phyloP scores from a whole-genome alignment of 2,797 vertebrate genomes.

The Astyanax mexicanus region DNA sequence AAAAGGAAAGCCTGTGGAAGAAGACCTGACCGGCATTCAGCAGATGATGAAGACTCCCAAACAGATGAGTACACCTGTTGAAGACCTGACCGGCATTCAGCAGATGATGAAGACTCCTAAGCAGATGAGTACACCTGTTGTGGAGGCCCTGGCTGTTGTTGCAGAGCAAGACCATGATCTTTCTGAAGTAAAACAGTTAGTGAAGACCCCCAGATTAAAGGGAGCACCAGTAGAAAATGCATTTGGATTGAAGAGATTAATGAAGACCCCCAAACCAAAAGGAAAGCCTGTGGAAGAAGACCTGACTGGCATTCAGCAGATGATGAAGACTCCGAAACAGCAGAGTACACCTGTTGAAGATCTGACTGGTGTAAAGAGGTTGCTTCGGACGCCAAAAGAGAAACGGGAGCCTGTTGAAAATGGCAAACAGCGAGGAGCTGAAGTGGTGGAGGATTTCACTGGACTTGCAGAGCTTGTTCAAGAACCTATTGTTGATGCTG shows the following conservation, averaged over 20 bases:
- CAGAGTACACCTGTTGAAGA: slow-evolving; percentile 62
- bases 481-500: slow-evolving; percentile 47
- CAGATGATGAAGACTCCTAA: slow-evolving; percentile 57
- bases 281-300: slow-evolving; percentile 64
- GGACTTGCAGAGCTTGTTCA: slow-evolving; percentile 66
- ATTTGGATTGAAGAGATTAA: too few relatives aligned
- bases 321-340: slow-evolving; percentile 65
- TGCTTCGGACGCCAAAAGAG: slow-evolving; percentile 59
- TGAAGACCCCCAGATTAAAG: slow-evolving; percentile 64
- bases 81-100: slow-evolving; percentile 33
- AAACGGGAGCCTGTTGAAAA: too few relatives aligned
- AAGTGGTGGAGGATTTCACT: slow-evolving; percentile 68
- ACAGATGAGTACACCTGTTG: slow-evolving; percentile 30
- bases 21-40: slow-evolving; percentile 61
- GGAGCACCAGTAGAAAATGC: too few relatives aligned
- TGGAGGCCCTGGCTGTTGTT: slow-evolving; percentile 43
- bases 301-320: slow-evolving; percentile 60
- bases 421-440: slow-evolving; percentile 29
- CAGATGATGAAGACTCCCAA: slow-evolving; percentile 44
- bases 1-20: slow-evolving; percentile 60
- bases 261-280: slow-evolving; percentile 61
- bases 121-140: slow-evolving; percentile 53
- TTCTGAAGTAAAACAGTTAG: slow-evolving; percentile 37
- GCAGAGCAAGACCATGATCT: slow-evolving; percentile 52
- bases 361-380: slow-evolving; percentile 63